Percentiles rank a stretch among this genome's conserved stretches.
Conservation (phyloP, 2,888 invertebrate species). For the Netelia fuscicornis region DNA sequence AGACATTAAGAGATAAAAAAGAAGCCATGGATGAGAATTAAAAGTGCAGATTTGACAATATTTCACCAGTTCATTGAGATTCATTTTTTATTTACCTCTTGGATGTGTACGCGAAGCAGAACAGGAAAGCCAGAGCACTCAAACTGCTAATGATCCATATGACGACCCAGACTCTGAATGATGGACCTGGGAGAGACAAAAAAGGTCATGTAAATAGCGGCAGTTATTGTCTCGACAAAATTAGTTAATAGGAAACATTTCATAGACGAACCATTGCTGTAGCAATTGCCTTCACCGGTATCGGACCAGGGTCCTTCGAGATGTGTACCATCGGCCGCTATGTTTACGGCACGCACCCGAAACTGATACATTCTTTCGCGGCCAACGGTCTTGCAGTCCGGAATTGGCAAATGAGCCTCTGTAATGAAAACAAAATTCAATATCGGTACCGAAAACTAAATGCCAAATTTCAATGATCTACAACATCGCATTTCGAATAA, state of each 20-base stretch:
- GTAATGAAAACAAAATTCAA: conserved; percentile 65
- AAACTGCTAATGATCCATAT: conserved; percentile 80
- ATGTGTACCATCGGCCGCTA: conserved; percentile 75
- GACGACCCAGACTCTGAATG: conserved; percentile 75
- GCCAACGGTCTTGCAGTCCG: conserved; percentile 81
- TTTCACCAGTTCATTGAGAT: neutral
- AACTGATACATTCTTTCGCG: conserved; percentile 79
- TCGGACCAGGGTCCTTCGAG: conserved; percentile 84
- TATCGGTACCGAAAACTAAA: conserved; percentile 5
- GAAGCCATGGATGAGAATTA: neutral
- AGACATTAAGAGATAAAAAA: conserved; percentile 12
- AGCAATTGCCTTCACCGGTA: conserved; percentile 83
- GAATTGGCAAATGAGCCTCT: conserved; percentile 80
- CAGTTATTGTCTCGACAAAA: too few species aligned
- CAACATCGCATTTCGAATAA: neutral
- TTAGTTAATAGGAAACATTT: neutral
- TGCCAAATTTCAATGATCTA: neutral
- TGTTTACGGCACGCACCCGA: conserved; percentile 83
- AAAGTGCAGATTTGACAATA: neutral
- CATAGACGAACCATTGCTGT: conserved; percentile 78
- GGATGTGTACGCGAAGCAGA: conserved; percentile 78
- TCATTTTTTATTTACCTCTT: conserved; percentile 75
- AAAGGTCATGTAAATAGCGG: neutral
- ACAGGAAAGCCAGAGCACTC: conserved; percentile 74
- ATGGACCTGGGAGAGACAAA: conserved; percentile 74